Conservation (phyloP, 2,113 vertebrate genomes). For the Colinus virginianus region DNA sequence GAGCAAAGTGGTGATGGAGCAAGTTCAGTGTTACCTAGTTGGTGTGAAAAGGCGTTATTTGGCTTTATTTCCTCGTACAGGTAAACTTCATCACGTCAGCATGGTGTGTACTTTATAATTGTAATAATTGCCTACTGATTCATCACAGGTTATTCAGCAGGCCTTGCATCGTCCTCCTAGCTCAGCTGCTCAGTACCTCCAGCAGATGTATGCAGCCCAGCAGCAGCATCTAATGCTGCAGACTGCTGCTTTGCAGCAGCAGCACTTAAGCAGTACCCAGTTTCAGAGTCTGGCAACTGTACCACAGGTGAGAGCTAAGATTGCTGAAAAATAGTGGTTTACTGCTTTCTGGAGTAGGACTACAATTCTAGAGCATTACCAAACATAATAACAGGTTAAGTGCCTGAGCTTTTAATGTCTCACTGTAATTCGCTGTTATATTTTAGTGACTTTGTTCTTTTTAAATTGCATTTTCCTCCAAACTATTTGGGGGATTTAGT, state of each 20-base stretch:
- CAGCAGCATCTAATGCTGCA: conserved; percentile 95
- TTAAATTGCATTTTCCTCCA: conserved; percentile 38
- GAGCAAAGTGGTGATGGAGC: neutral
- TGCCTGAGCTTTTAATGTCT: conserved; percentile 53
- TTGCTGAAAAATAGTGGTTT: conserved; percentile 6
- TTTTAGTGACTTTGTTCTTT: conserved; percentile 8
- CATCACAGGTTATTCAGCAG: conserved; percentile 91
- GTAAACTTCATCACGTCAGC: conserved; percentile 34
- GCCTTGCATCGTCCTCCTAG: conserved; percentile 91
- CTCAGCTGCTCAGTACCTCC: conserved; percentile 93
- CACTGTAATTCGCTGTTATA: conserved; percentile 2
- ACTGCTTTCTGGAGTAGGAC: neutral
- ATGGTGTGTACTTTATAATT: conserved; percentile 23
- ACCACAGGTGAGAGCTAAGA: conserved; percentile 84
- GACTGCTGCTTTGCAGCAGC: conserved; percentile 90
- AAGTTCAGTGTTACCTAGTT: neutral
- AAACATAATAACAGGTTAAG: conserved; percentile 59
- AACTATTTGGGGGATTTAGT: conserved; percentile 10
- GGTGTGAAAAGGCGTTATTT: neutral
- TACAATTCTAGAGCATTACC: neutral
- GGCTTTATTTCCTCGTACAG: conserved; percentile 7
- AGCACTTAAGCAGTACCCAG: conserved; percentile 87
- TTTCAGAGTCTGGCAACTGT: conserved; percentile 88
- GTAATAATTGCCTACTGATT: conserved; percentile 68
- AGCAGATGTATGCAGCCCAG: conserved; percentile 96